Conservation (phyloP, 2,888 invertebrate genomes). For the Drosophila barbarae region DNA sequence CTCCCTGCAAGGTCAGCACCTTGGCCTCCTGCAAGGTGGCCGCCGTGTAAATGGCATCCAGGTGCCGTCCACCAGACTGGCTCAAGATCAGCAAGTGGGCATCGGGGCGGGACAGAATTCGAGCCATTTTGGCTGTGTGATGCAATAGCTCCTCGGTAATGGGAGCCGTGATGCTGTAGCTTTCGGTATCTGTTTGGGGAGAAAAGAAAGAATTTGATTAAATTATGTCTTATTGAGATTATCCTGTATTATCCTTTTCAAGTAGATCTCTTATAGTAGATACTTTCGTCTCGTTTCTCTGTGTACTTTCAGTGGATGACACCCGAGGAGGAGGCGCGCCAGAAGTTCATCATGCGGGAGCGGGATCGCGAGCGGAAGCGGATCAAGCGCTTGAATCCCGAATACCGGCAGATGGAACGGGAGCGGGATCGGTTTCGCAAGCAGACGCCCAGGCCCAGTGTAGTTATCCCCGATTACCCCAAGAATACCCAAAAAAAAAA, state of each 20-base stretch:
- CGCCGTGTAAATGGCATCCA: constrained; percentile 87
- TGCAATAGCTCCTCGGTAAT: constrained; percentile 85
- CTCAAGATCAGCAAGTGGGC: constrained; percentile 82
- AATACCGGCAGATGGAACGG: constrained; percentile 73
- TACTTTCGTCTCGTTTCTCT: constrained; percentile 46
- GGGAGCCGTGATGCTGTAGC: constrained; percentile 83
- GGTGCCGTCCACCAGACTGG: constrained; percentile 88
- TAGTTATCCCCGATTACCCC: constrained; percentile 56
- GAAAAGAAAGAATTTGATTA: not conserved
- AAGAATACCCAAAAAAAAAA: not conserved
- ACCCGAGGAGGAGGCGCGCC: constrained; percentile 72
- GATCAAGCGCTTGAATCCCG: constrained; percentile 72
- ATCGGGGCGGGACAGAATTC: constrained; percentile 83
- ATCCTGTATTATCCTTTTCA: not conserved
- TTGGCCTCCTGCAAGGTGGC: constrained; percentile 87
- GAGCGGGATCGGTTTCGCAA: constrained; percentile 75
- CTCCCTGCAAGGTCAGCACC: constrained; percentile 81
- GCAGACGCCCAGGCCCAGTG: constrained; percentile 74
- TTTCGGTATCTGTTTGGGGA: constrained; percentile 82
- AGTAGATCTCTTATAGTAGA: constrained; percentile 1
- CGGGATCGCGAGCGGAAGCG: constrained; percentile 72
- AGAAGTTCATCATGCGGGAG: constrained; percentile 74
- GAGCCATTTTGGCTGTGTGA: constrained; percentile 83
- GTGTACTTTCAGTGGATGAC: constrained; percentile 72
- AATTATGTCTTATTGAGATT: not conserved